These are phyloP conservation scores for Xestoiulus laeticollis DNA, from an alignment of 2,888 invertebrate genomes.

Conservation along the genomic window DNA sequence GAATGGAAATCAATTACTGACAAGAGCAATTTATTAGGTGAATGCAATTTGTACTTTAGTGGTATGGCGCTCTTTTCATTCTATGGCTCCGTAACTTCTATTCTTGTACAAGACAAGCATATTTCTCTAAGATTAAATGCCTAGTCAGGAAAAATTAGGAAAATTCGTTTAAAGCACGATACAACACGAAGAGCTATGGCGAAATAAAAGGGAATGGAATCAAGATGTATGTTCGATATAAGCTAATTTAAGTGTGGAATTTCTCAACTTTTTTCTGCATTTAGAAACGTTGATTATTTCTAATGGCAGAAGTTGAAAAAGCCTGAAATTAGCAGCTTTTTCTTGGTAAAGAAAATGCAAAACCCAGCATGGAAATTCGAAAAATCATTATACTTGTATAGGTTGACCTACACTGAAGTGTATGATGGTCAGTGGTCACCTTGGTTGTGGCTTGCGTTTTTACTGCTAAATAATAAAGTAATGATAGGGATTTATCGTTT, in stretches of 20 bases:
- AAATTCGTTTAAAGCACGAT: not conserved
- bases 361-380: too few species aligned
- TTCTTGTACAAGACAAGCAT: not conserved
- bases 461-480: not conserved
- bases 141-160: not conserved
- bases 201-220: not conserved
- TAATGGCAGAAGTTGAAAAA: too few species aligned
- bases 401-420: too few species aligned
- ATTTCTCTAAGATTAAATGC: not conserved
- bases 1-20: slow-evolving; percentile 43
- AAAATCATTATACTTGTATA: too few species aligned
- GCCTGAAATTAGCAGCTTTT: too few species aligned
- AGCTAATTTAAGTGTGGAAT: not conserved
- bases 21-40: slow-evolving; percentile 41
- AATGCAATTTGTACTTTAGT: slow-evolving; percentile 22
- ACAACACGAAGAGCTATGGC: not conserved
- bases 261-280: not conserved
- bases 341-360: too few species aligned
- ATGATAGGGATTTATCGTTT: not conserved
- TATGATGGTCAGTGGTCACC: not conserved
- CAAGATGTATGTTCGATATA: not conserved
- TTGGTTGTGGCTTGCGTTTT: not conserved
- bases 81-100: not conserved
- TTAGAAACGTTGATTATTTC: not conserved
- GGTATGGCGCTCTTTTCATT: not conserved